Evolutionary conservation across 1,140 invertebrate genomes (phyloP).

Genomic region (Musca domestica): DNA sequence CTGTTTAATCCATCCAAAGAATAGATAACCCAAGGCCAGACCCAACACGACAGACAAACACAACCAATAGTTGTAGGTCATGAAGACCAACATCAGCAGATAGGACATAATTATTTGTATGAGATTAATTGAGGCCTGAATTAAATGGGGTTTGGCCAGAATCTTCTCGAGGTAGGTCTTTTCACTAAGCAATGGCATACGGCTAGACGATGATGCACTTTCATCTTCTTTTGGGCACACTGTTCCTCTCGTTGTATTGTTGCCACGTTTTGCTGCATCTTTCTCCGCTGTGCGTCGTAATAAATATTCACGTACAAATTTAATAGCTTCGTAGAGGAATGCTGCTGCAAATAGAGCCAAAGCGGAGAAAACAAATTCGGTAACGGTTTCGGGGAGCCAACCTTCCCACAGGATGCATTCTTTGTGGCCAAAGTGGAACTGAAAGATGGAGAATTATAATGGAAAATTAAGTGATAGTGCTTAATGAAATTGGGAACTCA

Average conservation of each 20-base stretch:
- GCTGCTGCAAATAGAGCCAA: slow-evolving; percentile 40
- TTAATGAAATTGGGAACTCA: too few relatives aligned
- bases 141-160: slow-evolving; percentile 59
- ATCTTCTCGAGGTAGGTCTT: slow-evolving; percentile 38
- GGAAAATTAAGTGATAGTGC: neutral
- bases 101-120: slow-evolving; percentile 88
- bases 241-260: slow-evolving; percentile 31
- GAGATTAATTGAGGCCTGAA: slow-evolving; percentile 85
- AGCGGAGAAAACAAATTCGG: slow-evolving; percentile 43
- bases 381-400: slow-evolving; percentile 59
- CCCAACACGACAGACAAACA: slow-evolving; percentile 85
- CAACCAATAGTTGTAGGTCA: slow-evolving; percentile 96
- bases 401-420: slow-evolving; percentile 75
- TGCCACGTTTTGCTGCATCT: slow-evolving; percentile 31
- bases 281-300: slow-evolving; percentile 32
- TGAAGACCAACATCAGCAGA: slow-evolving; percentile 94
- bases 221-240: neutral
- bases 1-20: slow-evolving; percentile 77
- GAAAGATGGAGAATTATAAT: slow-evolving; percentile 34
- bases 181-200: slow-evolving; percentile 32
- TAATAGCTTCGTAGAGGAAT: slow-evolving; percentile 46
- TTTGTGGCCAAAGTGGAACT: slow-evolving; percentile 74
- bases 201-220: slow-evolving; percentile 29
- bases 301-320: slow-evolving; percentile 42
- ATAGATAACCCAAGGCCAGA: slow-evolving; percentile 84